Evolutionary conservation across 2,113 vertebrate species (phyloP).

Genomic region (Alosa alosa): DNA sequence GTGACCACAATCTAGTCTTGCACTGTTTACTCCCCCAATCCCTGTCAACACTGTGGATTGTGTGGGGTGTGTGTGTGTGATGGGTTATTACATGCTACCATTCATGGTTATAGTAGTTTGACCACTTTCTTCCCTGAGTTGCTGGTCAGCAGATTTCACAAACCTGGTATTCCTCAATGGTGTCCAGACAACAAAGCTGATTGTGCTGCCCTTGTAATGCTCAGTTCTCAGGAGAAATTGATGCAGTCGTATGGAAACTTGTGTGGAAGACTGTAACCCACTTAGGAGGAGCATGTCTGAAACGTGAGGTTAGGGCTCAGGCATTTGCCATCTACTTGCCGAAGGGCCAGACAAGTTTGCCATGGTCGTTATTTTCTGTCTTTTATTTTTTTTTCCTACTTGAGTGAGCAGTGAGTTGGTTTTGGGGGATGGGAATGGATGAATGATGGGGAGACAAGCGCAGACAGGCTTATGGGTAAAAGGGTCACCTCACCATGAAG

Average conservation of each 20-base stretch:
- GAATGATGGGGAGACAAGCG: not conserved
- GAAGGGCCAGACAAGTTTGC: slow-evolving; percentile 5
- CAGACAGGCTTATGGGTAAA: not conserved
- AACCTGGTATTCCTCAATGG: too few species aligned
- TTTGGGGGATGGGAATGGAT: not conserved
- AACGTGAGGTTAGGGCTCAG: not conserved
- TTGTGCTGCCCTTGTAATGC: not conserved
- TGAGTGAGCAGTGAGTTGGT: not conserved
- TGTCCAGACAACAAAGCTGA: not conserved
- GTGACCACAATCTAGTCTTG: slow-evolving; percentile 4
- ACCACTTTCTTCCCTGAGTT: not conserved
- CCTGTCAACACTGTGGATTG: not conserved
- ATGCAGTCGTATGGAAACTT: not conserved
- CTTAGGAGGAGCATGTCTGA: not conserved
- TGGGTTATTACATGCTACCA: not conserved
- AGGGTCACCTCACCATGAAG: not conserved
- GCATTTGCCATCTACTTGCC: not conserved
- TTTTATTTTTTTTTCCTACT: not conserved
- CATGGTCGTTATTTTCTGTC: not conserved
- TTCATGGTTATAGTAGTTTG: not conserved
- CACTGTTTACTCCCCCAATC: not conserved
- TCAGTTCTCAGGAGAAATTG: not conserved
- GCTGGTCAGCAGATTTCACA: not conserved
- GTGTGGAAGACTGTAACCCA: not conserved
- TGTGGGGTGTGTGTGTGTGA: not conserved